phyloP scores from a whole-genome alignment of 2,113 vertebrate species.

The Corydoras maculifer region DNA sequence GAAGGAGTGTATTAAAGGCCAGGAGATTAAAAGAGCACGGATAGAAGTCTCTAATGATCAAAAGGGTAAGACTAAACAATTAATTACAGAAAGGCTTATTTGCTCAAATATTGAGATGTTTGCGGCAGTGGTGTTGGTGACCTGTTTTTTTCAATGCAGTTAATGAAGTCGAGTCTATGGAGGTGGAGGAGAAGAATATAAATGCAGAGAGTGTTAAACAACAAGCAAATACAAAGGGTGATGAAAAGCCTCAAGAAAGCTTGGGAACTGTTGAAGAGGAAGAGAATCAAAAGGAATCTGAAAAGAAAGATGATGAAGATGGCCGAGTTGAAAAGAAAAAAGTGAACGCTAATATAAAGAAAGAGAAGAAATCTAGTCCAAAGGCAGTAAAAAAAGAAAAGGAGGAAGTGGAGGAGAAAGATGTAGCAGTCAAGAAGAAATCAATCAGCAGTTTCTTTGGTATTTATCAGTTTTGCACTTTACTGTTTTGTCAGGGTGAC shows the following conservation, averaged over 20 bases:
- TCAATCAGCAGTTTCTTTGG: conserved; percentile 78
- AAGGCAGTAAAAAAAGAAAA: conserved; percentile 44
- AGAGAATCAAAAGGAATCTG: conserved; percentile 1
- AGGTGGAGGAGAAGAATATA: conserved; percentile 38
- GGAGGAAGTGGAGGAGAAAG: conserved; percentile 41
- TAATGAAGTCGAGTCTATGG: conserved; percentile 43
- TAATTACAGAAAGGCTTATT: background rate
- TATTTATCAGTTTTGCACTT: conserved; percentile 44
- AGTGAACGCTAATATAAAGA: conserved; percentile 4
- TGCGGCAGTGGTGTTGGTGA: background rate
- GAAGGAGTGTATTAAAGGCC: conserved; percentile 45
- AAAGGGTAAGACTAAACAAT: conserved; percentile 37
- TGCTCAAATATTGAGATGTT: too few species aligned
- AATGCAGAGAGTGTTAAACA: conserved; percentile 8
- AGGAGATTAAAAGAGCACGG: conserved; percentile 47
- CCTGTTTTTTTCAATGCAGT: conserved; percentile 41
- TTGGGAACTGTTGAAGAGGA: background rate
- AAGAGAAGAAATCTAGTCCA: conserved; percentile 39
- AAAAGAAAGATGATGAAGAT: conserved; percentile 42
- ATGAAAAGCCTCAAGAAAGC: conserved; percentile 3
- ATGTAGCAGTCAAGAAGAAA: conserved; percentile 50
- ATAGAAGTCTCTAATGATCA: conserved; percentile 29
- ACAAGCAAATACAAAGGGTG: background rate
- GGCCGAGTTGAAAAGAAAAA: conserved; percentile 31
- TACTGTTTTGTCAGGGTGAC: background rate